These are phyloP conservation scores for Pipistrellus kuhlii DNA, from an alignment of 2,797 vertebrate species.

Conservation along the genomic window DNA sequence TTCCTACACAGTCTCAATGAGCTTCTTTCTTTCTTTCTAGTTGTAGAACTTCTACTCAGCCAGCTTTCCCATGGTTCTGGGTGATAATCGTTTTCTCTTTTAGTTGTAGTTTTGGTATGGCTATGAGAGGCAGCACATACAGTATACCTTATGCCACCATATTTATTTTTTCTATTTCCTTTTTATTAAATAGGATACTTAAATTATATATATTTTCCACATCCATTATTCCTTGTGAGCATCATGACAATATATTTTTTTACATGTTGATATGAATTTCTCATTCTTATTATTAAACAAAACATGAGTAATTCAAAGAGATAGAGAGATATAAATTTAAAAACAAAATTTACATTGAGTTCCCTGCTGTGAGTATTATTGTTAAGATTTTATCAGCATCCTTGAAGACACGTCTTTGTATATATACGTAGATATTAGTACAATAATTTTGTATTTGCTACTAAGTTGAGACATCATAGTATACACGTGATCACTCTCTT, in stretches of 20 bases:
- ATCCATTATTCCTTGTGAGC: background rate
- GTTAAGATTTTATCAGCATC: slow-evolving; percentile 5
- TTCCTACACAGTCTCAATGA: no score
- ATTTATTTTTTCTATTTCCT: no score
- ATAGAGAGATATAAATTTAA: background rate
- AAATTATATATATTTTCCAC: slow-evolving; percentile 14
- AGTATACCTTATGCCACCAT: no score
- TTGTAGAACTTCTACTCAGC: no score
- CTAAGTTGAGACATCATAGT: background rate
- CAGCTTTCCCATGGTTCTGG: no score
- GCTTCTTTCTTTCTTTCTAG: no score
- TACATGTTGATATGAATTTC: background rate
- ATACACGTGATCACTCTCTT: background rate
- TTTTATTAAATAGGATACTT: background rate
- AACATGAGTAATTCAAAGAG: slow-evolving; percentile 47
- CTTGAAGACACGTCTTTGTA: background rate
- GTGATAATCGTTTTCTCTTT: no score
- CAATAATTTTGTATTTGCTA: background rate
- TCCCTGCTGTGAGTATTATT: background rate
- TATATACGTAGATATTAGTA: background rate
- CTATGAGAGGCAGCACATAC: no score
- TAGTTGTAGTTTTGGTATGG: no score
- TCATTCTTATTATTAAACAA: slow-evolving; percentile 42
- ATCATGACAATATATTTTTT: background rate
- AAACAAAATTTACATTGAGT: slow-evolving; percentile 51